Percentiles rank a stretch among this genome's conserved stretches.
phyloP scores from a whole-genome alignment of 2,888 invertebrate genomes.

The Microctonus aethiopoides region DNA sequence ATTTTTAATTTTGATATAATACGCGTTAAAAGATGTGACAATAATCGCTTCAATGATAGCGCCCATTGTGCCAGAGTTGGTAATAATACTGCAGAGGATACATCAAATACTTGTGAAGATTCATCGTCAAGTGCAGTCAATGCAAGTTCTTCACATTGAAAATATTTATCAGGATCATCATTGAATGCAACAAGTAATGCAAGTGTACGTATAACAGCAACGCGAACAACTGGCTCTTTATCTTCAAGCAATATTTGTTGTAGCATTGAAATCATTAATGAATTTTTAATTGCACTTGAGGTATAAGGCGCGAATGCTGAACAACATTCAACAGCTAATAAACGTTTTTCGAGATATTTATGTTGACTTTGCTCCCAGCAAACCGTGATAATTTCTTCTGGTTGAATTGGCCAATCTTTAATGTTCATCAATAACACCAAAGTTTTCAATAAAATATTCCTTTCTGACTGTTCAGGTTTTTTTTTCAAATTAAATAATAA shows the following conservation, averaged over 20 bases:
- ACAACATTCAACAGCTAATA: conserved; percentile 78
- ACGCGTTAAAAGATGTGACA: conserved; percentile 68
- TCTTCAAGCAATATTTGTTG: conserved; percentile 79
- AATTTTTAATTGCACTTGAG: conserved; percentile 74
- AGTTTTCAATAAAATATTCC: conserved; percentile 71
- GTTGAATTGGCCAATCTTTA: conserved; percentile 70
- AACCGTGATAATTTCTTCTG: conserved; percentile 76
- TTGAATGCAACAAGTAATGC: conserved; percentile 74
- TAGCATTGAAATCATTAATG: conserved; percentile 77
- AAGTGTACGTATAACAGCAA: conserved; percentile 73
- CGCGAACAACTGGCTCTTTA: conserved; percentile 72
- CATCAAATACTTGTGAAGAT: conserved; percentile 69
- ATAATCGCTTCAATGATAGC: conserved; percentile 69
- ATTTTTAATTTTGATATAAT: conserved; percentile 56
- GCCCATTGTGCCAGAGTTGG: conserved; percentile 77
- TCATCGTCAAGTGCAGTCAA: conserved; percentile 72
- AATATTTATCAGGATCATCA: conserved; percentile 75
- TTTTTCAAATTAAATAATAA: conserved; percentile 79
- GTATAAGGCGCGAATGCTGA: conserved; percentile 75
- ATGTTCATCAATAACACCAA: conserved; percentile 68
- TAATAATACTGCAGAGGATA: conserved; percentile 70
- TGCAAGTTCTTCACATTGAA: conserved; percentile 72
- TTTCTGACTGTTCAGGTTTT: conserved; percentile 75
- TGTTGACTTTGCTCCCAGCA: conserved; percentile 81
- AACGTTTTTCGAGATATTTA: conserved; percentile 74